Evolutionary conservation across 1,140 invertebrate species (phyloP).

Genomic region (Trachymyrmex septentrionalis): DNA sequence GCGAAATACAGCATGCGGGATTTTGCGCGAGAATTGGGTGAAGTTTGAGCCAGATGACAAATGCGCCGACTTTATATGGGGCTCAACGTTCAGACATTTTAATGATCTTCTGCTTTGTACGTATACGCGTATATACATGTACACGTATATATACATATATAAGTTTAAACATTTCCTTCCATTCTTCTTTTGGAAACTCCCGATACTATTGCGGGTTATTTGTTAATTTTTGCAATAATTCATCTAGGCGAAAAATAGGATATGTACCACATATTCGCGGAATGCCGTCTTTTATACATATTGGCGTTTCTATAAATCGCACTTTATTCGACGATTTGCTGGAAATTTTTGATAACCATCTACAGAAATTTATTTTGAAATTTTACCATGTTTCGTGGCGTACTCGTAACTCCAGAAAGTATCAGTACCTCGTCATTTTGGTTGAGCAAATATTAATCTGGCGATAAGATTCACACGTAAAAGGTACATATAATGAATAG

Average conservation of each 20-base stretch:
- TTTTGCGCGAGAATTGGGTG: slow-evolving; percentile 45
- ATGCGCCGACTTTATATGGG: slow-evolving; percentile 43
- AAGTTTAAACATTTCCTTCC: slow-evolving; percentile 34
- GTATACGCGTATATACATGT: neutral
- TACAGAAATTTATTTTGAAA: neutral
- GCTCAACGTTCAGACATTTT: slow-evolving; percentile 45
- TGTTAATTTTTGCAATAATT: slow-evolving; percentile 48
- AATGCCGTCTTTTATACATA: neutral
- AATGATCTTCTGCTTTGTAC: slow-evolving; percentile 25
- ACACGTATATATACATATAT: neutral
- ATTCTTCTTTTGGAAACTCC: neutral
- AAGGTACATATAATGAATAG: neutral
- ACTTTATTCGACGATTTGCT: neutral
- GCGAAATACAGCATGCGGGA: slow-evolving; percentile 27
- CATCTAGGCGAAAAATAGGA: neutral
- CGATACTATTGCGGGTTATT: neutral
- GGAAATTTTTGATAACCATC: neutral
- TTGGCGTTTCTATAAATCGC: slow-evolving; percentile 3
- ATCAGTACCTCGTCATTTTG: neutral
- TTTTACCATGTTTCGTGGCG: neutral
- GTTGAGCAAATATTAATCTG: slow-evolving; percentile 15
- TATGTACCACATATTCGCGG: neutral
- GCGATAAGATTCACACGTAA: neutral
- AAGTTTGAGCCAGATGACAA: slow-evolving; percentile 54
- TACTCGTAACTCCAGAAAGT: neutral